Conservation (phyloP, 2,797 vertebrate genomes). For the Rallus crepitans region DNA sequence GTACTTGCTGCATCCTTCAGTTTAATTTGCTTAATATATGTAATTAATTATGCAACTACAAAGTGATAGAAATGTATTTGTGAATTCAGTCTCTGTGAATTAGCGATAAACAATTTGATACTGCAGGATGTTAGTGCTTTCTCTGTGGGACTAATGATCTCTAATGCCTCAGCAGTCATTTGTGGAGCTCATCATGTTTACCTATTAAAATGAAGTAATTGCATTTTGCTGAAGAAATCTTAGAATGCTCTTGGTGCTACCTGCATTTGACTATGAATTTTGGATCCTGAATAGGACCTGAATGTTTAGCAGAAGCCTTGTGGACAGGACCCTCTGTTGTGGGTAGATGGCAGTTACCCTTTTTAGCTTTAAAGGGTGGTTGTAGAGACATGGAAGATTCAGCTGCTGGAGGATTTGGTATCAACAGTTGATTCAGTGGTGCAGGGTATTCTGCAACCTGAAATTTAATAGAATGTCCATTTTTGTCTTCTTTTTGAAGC, state of each 20-base stretch:
- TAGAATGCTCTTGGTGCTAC: not conserved
- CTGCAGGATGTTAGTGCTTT: not conserved
- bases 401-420: not conserved
- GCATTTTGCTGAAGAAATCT: not conserved
- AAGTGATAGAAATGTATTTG: constrained; percentile 50
- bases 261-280: not conserved
- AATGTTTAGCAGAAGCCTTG: not conserved
- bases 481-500: not conserved
- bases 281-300: not conserved
- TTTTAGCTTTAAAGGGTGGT: not conserved
- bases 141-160: constrained; percentile 8
- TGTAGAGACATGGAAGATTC: not conserved
- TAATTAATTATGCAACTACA: constrained; percentile 56
- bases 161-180: constrained; percentile 8
- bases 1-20: not conserved
- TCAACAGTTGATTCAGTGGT: not conserved
- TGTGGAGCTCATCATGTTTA: constrained; percentile 23
- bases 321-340: not conserved
- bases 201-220: constrained; percentile 22
- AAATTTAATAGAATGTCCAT: not conserved
- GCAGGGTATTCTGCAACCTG: not conserved
- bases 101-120: constrained; percentile 35
- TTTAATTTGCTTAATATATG: constrained; percentile 52
- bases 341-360: not conserved
- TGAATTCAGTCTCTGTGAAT: constrained; percentile 32